Evolutionary conservation across 2,113 vertebrate species (phyloP).

Genomic region (Euleptes europaea): DNA sequence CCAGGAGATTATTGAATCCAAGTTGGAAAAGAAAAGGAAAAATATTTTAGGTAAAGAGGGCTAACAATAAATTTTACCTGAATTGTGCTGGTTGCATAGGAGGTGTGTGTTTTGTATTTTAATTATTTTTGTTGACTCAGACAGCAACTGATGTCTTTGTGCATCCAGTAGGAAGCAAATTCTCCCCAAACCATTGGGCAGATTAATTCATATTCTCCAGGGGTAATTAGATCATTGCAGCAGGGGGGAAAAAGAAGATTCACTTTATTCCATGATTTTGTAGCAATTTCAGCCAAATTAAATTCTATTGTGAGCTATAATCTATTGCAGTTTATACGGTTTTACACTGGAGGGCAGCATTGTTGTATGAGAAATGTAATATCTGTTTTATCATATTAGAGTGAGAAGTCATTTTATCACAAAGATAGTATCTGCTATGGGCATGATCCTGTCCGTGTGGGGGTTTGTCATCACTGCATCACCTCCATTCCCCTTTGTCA

Average conservation of each 20-base stretch:
- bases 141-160: neutral
- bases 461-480: neutral
- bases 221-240: neutral
- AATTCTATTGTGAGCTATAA: neutral
- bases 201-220: neutral
- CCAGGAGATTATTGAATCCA: constrained; percentile 89
- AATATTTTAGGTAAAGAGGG: constrained; percentile 78
- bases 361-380: neutral
- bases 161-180: neutral
- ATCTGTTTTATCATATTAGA: neutral
- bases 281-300: neutral
- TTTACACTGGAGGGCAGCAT: constrained; percentile 3
- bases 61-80: constrained; percentile 9
- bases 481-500: neutral
- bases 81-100: neutral
- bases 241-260: neutral
- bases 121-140: neutral
- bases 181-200: neutral
- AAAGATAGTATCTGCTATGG: neutral
- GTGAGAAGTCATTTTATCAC: neutral
- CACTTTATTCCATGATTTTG: neutral
- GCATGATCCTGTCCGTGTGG: neutral
- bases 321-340: neutral
- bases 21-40: constrained; percentile 85
- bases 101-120: neutral